Evolutionary conservation across 2,797 vertebrate genomes (phyloP).

Genomic region (Argentina silus): DNA sequence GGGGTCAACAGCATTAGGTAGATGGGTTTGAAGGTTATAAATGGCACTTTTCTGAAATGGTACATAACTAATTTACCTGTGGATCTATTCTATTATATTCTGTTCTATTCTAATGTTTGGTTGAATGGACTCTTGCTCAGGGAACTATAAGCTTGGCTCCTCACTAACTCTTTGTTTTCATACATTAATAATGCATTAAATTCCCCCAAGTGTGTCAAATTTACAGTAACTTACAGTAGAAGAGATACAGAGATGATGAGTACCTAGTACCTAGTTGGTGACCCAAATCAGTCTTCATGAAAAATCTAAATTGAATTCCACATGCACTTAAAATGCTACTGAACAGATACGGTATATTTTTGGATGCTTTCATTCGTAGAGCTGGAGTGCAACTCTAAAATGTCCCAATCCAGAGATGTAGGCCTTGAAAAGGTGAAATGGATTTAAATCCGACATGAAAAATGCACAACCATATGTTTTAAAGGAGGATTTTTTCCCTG

Average conservation of each 20-base stretch:
- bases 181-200: background rate
- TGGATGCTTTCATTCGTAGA: background rate
- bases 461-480: conserved; percentile 9
- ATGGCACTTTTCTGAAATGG: background rate
- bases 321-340: background rate
- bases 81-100: background rate
- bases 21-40: background rate
- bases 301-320: background rate
- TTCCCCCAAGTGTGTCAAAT: background rate
- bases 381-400: background rate
- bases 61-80: background rate
- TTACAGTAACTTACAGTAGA: background rate
- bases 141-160: background rate
- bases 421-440: background rate
- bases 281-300: background rate
- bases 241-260: background rate
- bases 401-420: background rate
- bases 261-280: background rate
- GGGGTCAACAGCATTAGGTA: background rate
- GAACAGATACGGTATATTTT: background rate
- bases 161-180: conserved; percentile 15
- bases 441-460: conserved; percentile 13
- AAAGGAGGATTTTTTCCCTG: background rate
- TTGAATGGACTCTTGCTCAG: background rate
- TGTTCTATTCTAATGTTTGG: conserved; percentile 2